phyloP scores from a whole-genome alignment of 2,797 vertebrate genomes.

The Pangasius macronema region DNA sequence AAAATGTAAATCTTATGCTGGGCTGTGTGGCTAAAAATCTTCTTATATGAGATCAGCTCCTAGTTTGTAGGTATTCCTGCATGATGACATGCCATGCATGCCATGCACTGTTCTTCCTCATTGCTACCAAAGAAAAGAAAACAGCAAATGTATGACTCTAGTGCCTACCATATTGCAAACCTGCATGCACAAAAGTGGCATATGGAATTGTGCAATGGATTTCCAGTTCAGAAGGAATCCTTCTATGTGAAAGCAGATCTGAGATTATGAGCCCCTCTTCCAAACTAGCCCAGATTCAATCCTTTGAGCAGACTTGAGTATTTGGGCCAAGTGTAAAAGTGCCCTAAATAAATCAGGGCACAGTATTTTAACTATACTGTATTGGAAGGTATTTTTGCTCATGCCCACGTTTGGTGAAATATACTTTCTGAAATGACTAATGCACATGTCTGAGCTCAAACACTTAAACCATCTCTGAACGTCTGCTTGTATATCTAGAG shows the following conservation, averaged over 20 bases:
- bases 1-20: neutral
- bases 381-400: neutral
- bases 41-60: neutral
- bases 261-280: neutral
- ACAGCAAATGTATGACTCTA: neutral
- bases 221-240: neutral
- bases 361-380: neutral
- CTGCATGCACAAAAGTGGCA: neutral
- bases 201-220: neutral
- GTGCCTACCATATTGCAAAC: too few species aligned
- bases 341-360: neutral
- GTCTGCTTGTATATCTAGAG: neutral
- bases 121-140: neutral
- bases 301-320: neutral
- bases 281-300: neutral
- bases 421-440: neutral
- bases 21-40: too few species aligned
- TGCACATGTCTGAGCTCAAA: neutral
- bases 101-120: neutral
- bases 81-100: neutral
- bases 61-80: neutral
- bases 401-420: neutral
- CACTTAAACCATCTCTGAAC: neutral
- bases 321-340: conserved; percentile 4
- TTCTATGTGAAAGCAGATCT: neutral